phyloP scores from a whole-genome alignment of 2,888 invertebrate genomes.

The Ornithoptera alexandrae region DNA sequence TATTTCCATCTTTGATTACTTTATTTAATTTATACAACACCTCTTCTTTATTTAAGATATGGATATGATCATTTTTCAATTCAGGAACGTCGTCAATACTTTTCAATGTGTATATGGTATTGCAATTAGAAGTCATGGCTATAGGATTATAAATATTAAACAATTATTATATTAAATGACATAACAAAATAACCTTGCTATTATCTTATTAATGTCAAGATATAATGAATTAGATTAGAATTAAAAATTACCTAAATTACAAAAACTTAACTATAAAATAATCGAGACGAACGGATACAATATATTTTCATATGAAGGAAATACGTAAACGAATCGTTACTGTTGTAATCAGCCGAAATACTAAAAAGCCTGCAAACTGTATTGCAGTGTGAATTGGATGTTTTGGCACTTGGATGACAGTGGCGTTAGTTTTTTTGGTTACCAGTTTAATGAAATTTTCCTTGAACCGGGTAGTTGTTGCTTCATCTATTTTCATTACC shows the following conservation, averaged over 20 bases:
- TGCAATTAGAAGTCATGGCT: slow-evolving; percentile 46
- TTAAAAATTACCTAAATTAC: not conserved
- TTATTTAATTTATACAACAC: slow-evolving; percentile 65
- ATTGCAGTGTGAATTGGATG: not conserved
- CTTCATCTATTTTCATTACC: no score
- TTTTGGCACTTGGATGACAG: no score
- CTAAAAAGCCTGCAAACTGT: not conserved
- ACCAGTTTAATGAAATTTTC: no score
- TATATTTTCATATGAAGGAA: not conserved
- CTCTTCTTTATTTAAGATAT: slow-evolving; percentile 53
- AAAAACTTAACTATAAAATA: slow-evolving; percentile 1
- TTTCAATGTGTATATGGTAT: slow-evolving; percentile 42
- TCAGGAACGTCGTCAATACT: slow-evolving; percentile 58
- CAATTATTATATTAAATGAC: slow-evolving; percentile 3
- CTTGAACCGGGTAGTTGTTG: no score
- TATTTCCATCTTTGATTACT: slow-evolving; percentile 64
- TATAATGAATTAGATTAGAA: not conserved
- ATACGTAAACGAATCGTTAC: not conserved
- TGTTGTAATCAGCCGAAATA: not conserved
- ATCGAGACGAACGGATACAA: not conserved
- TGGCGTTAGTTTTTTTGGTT: no score
- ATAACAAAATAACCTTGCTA: not conserved
- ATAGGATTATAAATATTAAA: slow-evolving; percentile 29
- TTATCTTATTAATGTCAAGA: not conserved
- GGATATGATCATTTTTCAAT: slow-evolving; percentile 53